phyloP scores from a whole-genome alignment of 2,888 invertebrate species.

The Phortica okadai region DNA sequence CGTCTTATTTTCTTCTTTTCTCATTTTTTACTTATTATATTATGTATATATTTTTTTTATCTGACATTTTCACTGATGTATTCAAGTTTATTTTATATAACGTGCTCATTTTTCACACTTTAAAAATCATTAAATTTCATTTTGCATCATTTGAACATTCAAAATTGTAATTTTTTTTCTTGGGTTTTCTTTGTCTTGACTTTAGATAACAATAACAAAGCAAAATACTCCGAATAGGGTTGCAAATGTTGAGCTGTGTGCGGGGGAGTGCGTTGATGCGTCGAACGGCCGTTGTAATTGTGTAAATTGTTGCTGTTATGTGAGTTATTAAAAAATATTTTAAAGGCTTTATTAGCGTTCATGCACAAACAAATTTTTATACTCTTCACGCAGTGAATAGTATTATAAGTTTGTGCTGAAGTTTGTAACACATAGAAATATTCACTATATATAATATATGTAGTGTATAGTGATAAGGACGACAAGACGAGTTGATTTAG shows the following conservation, averaged over 20 bases:
- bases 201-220: neutral
- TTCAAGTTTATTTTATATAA: neutral
- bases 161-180: neutral
- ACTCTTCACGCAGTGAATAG: too few species aligned
- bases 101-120: slow-evolving; percentile 18
- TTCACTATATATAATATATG: too few species aligned
- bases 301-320: slow-evolving; percentile 3
- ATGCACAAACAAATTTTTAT: too few species aligned
- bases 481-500: too few species aligned
- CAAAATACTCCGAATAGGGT: neutral
- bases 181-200: neutral
- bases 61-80: neutral
- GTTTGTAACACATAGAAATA: too few species aligned
- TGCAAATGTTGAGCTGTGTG: neutral
- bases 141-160: slow-evolving; percentile 2
- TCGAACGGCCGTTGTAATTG: neutral
- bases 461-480: too few species aligned
- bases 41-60: neutral
- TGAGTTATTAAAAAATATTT: neutral
- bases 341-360: neutral
- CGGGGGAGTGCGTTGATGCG: neutral
- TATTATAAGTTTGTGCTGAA: too few species aligned
- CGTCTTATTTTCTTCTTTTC: neutral
- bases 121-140: slow-evolving; percentile 27
- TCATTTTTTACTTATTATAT: neutral